Base-by-base conservation (phyloP, 2,797 vertebrate genomes). In the Scolopax bukidnonensis region DNA sequence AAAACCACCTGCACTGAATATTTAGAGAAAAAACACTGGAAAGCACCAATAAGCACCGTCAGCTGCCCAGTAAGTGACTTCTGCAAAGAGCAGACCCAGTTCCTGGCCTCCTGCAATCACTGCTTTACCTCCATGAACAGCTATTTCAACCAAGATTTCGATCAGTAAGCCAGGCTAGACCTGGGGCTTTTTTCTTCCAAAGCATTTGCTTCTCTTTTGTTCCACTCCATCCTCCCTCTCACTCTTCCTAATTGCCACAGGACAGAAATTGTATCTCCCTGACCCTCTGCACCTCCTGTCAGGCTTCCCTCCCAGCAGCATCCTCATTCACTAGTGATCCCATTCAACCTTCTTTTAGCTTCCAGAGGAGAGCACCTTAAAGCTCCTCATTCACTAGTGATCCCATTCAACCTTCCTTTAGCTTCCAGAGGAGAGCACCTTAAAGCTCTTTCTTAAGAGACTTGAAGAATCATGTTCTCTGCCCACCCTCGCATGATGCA, bases 401-500 rank as follows among this genome's bases (percentile, higher is more conserved):
- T 77, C 30, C 68, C 33, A 11, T 36, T 50, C 60, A 64, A 33
- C 38, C 38, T 78, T 2, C 48, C 43, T 59, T 74, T 16, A 60
- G 40, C 25, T 65, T n/a, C 38, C 65, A 53, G n/a, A 76, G 24
- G 21, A 77, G 8, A 59, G 8, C 30, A 17, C 36, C 73, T 45
- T 70, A 43, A 77, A 86, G n/a, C 15, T 74, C n/a, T 4, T 15
- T 32, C 30, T 40, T 11, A 18, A 60, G 32, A 74, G 47, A 32
- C 54, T 13, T 40, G 43, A 74, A 57, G 59, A 64, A 77, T 21
- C 19, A 0, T 19, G 65, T 47, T 73, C 85, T 13, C 59, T 63
- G 56, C 20, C 48, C 73, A 32, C 23, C 28, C 0, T 0, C 17
- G 6, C 0, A 3, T 1, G 43, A 43, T 54, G 30, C 64, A n/a